phyloP scores from a whole-genome alignment of 2,888 invertebrate species.

The Hipparchia sbordonii region DNA sequence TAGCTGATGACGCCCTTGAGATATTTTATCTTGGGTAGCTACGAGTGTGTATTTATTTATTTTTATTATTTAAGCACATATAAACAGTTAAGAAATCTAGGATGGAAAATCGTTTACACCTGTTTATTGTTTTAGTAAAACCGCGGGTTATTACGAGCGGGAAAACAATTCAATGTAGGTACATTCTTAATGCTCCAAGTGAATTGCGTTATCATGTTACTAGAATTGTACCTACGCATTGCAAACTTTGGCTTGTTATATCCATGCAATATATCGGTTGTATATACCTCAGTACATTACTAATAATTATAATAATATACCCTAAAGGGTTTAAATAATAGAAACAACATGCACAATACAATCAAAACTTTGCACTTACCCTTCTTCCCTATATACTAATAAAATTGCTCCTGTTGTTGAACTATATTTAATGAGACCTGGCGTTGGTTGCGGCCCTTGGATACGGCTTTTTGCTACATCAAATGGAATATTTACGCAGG shows the following conservation, averaged over 20 bases:
- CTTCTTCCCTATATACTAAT: conserved; percentile 93
- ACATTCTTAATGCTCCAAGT: neutral
- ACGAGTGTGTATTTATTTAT: neutral
- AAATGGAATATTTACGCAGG: conserved; percentile 95
- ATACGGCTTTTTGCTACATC: conserved; percentile 98
- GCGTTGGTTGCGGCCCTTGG: conserved; percentile 93
- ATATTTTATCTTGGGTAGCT: neutral
- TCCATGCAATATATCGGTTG: neutral
- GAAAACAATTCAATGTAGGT: neutral
- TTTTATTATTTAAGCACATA: too few species aligned
- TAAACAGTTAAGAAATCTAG: too few species aligned
- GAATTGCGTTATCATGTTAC: neutral
- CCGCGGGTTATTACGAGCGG: neutral
- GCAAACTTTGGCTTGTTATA: neutral
- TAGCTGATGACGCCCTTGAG: neutral
- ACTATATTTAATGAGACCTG: conserved; percentile 89
- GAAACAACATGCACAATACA: too few species aligned
- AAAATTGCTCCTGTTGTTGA: conserved; percentile 88
- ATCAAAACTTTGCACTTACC: conserved; percentile 80
- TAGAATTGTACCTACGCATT: too few species aligned
- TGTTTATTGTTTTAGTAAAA: neutral
- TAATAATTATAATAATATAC: too few species aligned
- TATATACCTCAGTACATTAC: too few species aligned
- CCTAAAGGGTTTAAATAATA: too few species aligned
- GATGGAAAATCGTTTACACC: too few species aligned